Evolutionary conservation across 2,888 invertebrate genomes (phyloP), one percentile per base, ranked within the genome.

Genomic region (Maniola hyperantus): DNA sequence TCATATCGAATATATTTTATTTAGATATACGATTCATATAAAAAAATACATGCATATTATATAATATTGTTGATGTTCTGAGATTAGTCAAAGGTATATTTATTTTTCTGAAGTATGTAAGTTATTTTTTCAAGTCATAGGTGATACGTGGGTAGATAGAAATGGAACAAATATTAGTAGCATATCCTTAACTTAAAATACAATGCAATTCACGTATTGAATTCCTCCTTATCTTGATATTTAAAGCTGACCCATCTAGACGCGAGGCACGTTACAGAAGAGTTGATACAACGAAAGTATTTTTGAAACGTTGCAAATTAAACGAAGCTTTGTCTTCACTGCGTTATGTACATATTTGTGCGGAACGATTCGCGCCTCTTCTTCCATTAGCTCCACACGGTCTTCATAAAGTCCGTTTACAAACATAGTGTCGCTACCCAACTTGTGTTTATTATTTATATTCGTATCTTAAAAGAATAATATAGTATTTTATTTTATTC

Each of bases 81-180:
- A 57, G 48, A 48, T 48, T 60, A 71, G 46, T 69, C 46, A 72
- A 72, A 69, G 66, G 66, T 73, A 73, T 71, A 71, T 70, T 71
- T 71, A 71, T 70, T 71, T 71, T 71, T 71, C 65, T 71, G 70
- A 62, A 64, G 42, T 68, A 70, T 65, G 59, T 69, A 71, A 74
- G 65, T 73, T 72, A 74, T 74, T 72, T 72, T 73, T 73, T 66
- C 68, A 63, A 71, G 68, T 71, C 70, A 66, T 71, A 71, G 71
- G 33, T 66, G 55, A 63, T 60, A 55, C 11, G 57, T 15, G 26
- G 54, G 46, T 71, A 71, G 70, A 68, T 71, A 71, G 71, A 66
- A 53, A 55, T 65, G n/a, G 64, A 54, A 64, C 51, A 65, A 67
- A 64, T 67, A 36, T 69, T 57, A 48, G 33, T 51, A 64, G 51